phyloP scores from a whole-genome alignment of 2,797 vertebrate species.

The Dryobates pubescens region DNA sequence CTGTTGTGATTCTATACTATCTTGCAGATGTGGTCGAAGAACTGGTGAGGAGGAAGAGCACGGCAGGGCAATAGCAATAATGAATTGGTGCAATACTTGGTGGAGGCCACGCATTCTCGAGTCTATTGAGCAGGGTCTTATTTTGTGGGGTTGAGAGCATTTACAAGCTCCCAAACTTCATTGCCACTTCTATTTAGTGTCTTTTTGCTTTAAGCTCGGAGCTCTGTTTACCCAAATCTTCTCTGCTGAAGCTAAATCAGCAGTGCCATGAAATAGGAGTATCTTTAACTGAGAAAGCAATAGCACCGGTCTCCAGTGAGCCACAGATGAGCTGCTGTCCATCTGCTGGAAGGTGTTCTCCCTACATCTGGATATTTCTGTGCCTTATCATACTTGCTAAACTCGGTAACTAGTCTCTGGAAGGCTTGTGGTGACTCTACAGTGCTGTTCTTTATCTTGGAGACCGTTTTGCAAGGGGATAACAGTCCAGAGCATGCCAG shows the following conservation, averaged over 20 bases:
- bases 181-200: not conserved
- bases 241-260: not conserved
- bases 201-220: not conserved
- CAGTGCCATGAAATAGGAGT: not conserved
- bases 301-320: not conserved
- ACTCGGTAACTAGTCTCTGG: not conserved
- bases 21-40: not conserved
- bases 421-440: not conserved
- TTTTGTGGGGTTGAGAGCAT: not conserved
- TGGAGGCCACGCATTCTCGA: not conserved
- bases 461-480: not conserved
- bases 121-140: not conserved
- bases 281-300: not conserved
- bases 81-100: not conserved
- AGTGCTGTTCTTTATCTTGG: not conserved
- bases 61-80: slow-evolving; percentile 19
- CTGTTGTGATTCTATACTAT: not conserved
- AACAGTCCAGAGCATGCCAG: not conserved
- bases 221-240: not conserved
- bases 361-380: not conserved
- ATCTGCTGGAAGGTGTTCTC: not conserved
- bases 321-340: not conserved
- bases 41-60: not conserved
- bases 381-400: slow-evolving; percentile 52
- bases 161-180: not conserved